These are phyloP conservation scores for Orius insidiosus DNA, from an alignment of 1,140 invertebrate genomes.

Conservation along the genomic window DNA sequence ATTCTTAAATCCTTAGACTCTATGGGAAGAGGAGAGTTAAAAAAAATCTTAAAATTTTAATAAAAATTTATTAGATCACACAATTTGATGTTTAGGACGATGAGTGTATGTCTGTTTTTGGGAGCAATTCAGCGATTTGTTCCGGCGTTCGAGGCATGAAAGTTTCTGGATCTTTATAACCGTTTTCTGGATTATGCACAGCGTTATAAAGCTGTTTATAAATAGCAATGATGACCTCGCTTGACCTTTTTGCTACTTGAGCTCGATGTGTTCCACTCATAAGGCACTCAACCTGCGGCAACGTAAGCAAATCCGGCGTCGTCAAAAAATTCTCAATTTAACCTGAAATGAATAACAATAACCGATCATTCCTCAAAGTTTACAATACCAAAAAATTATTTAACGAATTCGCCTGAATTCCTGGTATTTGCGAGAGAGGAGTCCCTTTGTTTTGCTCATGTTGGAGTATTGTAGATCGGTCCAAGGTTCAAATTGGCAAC, in stretches of 20 bases:
- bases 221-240: slow-evolving; percentile 57
- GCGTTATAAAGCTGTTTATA: slow-evolving; percentile 73
- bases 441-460: slow-evolving; percentile 42
- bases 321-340: slow-evolving; percentile 56
- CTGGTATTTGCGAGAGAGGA: slow-evolving; percentile 63
- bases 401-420: slow-evolving; percentile 75
- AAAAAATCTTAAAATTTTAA: no score
- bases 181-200: slow-evolving; percentile 55
- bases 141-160: slow-evolving; percentile 59
- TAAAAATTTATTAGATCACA: no score
- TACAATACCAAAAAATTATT: slow-evolving; percentile 64
- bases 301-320: slow-evolving; percentile 59
- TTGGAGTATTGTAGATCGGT: slow-evolving; percentile 83
- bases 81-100: no score
- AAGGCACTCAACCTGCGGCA: slow-evolving; percentile 73
- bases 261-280: slow-evolving; percentile 59
- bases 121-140: slow-evolving; percentile 42
- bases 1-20: no score
- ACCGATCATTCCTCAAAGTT: not conserved
- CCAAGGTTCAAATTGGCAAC: slow-evolving; percentile 80
- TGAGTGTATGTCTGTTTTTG: not conserved
- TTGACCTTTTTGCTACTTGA: slow-evolving; percentile 53
- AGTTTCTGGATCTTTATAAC: slow-evolving; percentile 50
- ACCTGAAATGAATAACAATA: slow-evolving; percentile 29
- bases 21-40: no score